A percentile compares a stretch with the other conserved stretches of the same genome.
phyloP scores from a whole-genome alignment of 64 coral and sea anemone genomes.

The Porites australiensis region DNA sequence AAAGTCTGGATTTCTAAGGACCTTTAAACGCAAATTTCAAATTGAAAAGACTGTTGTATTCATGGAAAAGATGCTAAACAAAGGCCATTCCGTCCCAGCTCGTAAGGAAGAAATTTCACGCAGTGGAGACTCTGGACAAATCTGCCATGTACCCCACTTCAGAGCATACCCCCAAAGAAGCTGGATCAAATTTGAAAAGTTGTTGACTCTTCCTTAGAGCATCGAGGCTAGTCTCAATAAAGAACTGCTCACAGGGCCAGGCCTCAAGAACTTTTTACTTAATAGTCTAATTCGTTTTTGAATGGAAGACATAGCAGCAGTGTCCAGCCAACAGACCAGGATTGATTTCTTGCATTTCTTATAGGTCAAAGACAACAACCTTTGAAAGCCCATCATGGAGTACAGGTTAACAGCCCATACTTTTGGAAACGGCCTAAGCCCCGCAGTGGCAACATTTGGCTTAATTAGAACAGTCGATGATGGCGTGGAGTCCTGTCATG shows the following conservation, averaged over 20 bases:
- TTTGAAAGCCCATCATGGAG: background rate
- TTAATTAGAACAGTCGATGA: background rate
- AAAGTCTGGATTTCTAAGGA: background rate
- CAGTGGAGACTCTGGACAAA: background rate
- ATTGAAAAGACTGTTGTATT: slow-evolving; percentile 37
- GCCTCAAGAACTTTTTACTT: slow-evolving; percentile 4
- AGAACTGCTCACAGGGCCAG: slow-evolving; percentile 25
- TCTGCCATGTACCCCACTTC: slow-evolving; percentile 36
- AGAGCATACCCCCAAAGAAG: slow-evolving; percentile 29
- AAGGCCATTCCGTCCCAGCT: slow-evolving; percentile 16
- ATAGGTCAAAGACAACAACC: slow-evolving; percentile 5
- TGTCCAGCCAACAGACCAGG: too few species aligned
- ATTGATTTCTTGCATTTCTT: too few species aligned
- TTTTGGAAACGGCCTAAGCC: background rate
- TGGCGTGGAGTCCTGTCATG: background rate
- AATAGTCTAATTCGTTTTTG: background rate
- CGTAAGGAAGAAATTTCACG: background rate
- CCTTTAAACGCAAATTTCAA: slow-evolving; percentile 10
- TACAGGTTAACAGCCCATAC: background rate
- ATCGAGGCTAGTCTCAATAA: slow-evolving; percentile 28
- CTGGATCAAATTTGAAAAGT: too few species aligned
- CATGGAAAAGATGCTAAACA: slow-evolving; percentile 27
- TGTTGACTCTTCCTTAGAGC: background rate
- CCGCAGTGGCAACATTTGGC: background rate
- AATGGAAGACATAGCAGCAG: background rate